Percentiles rank a stretch among this genome's conserved stretches.
Evolutionary conservation across 2,797 vertebrate species (phyloP).

Genomic region (Cichlasoma orientale): DNA sequence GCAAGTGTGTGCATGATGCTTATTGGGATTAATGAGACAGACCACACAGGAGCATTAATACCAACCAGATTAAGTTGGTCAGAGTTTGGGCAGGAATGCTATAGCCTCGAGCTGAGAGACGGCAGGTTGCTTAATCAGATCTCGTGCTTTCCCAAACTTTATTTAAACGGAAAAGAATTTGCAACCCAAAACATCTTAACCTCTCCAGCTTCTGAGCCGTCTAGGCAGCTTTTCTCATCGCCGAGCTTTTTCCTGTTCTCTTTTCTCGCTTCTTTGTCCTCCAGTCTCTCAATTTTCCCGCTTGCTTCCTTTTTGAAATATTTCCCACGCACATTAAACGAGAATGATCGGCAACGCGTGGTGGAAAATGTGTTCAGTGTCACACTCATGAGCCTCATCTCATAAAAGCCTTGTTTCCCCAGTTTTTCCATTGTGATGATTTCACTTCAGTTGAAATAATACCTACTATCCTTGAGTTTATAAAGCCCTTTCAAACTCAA

Average conservation of each 20-base stretch:
- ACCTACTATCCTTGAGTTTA: background rate
- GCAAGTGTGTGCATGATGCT: background rate
- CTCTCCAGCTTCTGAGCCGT: background rate
- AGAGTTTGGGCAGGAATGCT: background rate
- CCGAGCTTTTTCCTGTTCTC: background rate
- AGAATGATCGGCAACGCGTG: background rate
- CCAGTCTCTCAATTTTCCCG: background rate
- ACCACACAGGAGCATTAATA: background rate
- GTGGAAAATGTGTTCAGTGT: slow-evolving; percentile 1
- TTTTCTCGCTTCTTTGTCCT: background rate
- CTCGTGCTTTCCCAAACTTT: background rate
- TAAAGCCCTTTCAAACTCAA: background rate
- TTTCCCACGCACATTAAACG: background rate
- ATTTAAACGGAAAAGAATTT: background rate
- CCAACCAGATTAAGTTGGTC: slow-evolving; percentile 29
- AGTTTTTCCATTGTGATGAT: slow-evolving; percentile 1
- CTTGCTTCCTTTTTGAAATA: background rate
- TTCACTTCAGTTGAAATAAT: background rate
- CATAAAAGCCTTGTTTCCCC: background rate
- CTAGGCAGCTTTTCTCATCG: background rate
- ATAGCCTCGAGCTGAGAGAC: background rate
- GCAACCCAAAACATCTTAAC: background rate
- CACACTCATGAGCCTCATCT: background rate
- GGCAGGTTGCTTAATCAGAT: background rate
- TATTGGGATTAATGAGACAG: slow-evolving; percentile 30